Percentiles rank a stretch among this genome's conserved stretches.
phyloP scores from a whole-genome alignment of 1,140 invertebrate species.

The Tetraneura akinire region DNA sequence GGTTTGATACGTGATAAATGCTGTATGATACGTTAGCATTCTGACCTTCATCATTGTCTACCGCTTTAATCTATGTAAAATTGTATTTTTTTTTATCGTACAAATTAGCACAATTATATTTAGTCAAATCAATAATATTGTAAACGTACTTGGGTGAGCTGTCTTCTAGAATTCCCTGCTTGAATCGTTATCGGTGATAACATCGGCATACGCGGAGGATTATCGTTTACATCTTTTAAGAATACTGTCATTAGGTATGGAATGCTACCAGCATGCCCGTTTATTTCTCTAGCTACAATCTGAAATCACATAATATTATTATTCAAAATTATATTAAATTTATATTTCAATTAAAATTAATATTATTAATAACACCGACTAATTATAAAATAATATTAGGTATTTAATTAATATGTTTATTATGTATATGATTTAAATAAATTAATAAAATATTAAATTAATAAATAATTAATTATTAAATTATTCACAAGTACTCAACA shows the following conservation, averaged over 20 bases:
- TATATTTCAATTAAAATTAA: too few species aligned
- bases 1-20: conserved; percentile 87
- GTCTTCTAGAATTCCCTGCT: conserved; percentile 74
- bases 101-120: neutral
- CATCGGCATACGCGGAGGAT: conserved; percentile 75
- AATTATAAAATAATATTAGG: too few species aligned
- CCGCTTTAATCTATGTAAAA: conserved; percentile 68
- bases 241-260: conserved; percentile 77
- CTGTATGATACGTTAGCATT: conserved; percentile 81
- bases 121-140: neutral
- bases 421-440: too few species aligned
- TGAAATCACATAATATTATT: conserved; percentile 52
- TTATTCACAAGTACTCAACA: too few species aligned
- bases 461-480: too few species aligned
- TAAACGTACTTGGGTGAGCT: conserved; percentile 69
- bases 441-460: too few species aligned
- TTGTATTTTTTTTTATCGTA: neutral
- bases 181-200: conserved; percentile 76
- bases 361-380: too few species aligned
- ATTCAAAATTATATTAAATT: too few species aligned
- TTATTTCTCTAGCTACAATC: conserved; percentile 76
- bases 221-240: conserved; percentile 82
- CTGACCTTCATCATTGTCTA: conserved; percentile 81
- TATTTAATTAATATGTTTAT: too few species aligned
- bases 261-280: conserved; percentile 75